Conservation (phyloP, 2,888 invertebrate genomes). For the Ochropacha duplaris region DNA sequence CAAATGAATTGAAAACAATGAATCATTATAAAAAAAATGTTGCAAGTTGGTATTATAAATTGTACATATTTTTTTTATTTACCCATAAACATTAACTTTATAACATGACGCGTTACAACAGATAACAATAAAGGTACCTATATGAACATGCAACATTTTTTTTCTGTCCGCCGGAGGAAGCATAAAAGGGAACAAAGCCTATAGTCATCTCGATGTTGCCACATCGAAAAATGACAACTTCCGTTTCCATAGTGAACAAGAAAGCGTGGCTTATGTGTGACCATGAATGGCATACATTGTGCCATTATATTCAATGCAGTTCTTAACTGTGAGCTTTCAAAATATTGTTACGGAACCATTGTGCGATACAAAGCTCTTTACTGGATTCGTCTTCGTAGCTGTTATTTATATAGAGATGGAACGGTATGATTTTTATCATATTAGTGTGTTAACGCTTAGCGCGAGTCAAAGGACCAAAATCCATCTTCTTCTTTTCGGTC, state of each 20-base stretch:
- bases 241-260: slow-evolving; percentile 51
- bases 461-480: too few species aligned
- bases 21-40: too few species aligned
- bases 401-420: slow-evolving; percentile 10
- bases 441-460: slow-evolving; percentile 18
- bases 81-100: background rate
- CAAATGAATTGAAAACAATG: too few species aligned
- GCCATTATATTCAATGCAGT: slow-evolving; percentile 42
- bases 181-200: slow-evolving; percentile 39
- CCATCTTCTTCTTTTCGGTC: too few species aligned
- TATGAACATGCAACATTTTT: background rate
- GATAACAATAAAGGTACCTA: slow-evolving; percentile 1
- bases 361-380: slow-evolving; percentile 42
- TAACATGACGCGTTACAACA: background rate
- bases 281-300: slow-evolving; percentile 49
- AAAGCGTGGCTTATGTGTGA: slow-evolving; percentile 33
- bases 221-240: slow-evolving; percentile 60
- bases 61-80: too few species aligned
- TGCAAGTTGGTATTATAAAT: too few species aligned
- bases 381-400: slow-evolving; percentile 20
- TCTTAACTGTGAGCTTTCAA: slow-evolving; percentile 57
- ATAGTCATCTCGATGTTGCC: slow-evolving; percentile 43
- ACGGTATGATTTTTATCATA: slow-evolving; percentile 18
- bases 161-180: slow-evolving; percentile 13
- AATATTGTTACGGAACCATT: slow-evolving; percentile 61